phyloP scores from a whole-genome alignment of 2,797 vertebrate species.

The Falco concolor region DNA sequence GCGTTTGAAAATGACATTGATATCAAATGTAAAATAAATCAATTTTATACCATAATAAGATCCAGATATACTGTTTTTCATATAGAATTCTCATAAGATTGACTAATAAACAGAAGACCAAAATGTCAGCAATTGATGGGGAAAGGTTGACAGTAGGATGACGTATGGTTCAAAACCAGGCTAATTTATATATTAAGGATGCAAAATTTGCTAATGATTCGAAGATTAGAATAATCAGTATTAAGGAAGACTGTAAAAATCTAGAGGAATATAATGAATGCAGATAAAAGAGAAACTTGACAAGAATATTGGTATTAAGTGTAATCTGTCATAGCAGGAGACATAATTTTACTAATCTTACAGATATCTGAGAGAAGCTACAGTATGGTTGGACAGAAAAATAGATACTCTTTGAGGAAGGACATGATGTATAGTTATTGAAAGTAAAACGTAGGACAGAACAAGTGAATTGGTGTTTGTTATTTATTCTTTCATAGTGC shows the following conservation, averaged over 20 bases:
- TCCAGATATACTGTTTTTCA: not conserved
- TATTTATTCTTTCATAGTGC: not conserved
- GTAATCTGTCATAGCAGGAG: not conserved
- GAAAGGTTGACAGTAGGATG: not conserved
- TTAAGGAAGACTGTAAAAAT: not conserved
- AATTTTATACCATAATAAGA: not conserved
- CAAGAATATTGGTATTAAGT: not conserved
- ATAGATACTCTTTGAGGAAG: not conserved
- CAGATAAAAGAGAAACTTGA: not conserved
- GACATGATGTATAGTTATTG: not conserved
- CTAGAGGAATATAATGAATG: not conserved
- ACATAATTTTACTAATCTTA: not conserved
- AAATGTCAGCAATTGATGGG: not conserved
- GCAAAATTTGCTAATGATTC: not conserved
- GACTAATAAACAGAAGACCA: not conserved
- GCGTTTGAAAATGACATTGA: not conserved
- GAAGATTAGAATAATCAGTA: not conserved
- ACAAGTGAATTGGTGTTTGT: not conserved
- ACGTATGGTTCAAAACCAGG: not conserved
- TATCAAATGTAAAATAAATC: not conserved
- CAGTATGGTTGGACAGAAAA: not conserved
- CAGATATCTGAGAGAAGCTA: not conserved
- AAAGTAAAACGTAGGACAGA: not conserved
- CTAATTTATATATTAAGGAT: not conserved
- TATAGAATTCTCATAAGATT: not conserved